Conservation (phyloP, 2,113 vertebrate genomes). For the Lophotis ruficrista region DNA sequence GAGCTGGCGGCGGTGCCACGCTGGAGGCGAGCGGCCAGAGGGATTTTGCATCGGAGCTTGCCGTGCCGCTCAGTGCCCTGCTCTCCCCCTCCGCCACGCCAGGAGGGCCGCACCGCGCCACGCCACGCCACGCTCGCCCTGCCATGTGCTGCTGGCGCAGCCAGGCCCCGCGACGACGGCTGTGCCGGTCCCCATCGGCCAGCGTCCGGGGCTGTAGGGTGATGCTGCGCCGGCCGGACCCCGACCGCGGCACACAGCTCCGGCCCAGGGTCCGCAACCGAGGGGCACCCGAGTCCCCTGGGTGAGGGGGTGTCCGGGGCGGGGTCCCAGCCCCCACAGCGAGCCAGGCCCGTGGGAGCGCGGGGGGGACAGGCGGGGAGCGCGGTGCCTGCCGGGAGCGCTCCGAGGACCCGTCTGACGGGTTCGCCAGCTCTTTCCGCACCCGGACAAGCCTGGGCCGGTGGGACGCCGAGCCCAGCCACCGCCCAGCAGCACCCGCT, state of each 20-base stretch:
- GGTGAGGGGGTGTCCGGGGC: not conserved
- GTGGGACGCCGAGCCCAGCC: constrained; percentile 8
- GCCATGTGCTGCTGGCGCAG: not conserved
- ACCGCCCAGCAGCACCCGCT: not conserved
- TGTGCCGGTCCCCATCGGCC: fast-evolving
- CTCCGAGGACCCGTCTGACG: not conserved
- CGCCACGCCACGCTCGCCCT: not conserved
- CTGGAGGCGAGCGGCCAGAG: not conserved
- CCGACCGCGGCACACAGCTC: not conserved
- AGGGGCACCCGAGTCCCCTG: not conserved
- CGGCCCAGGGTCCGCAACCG: not conserved
- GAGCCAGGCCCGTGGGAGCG: not conserved
- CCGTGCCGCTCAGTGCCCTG: too few species aligned
- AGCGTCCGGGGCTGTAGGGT: fast-evolving
- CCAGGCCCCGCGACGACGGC: fast-evolving
- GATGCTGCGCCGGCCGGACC: too few species aligned
- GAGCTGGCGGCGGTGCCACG: not conserved
- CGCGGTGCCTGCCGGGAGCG: not conserved
- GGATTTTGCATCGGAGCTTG: not conserved
- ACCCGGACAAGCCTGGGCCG: constrained; percentile 50
- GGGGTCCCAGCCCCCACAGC: not conserved
- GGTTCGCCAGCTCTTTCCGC: constrained; percentile 23
- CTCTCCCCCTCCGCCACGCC: not conserved
- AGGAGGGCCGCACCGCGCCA: too few species aligned
- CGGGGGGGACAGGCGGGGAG: not conserved